These are phyloP conservation scores for Sitta europaea DNA, from an alignment of 2,113 vertebrate genomes.

Conservation along the genomic window DNA sequence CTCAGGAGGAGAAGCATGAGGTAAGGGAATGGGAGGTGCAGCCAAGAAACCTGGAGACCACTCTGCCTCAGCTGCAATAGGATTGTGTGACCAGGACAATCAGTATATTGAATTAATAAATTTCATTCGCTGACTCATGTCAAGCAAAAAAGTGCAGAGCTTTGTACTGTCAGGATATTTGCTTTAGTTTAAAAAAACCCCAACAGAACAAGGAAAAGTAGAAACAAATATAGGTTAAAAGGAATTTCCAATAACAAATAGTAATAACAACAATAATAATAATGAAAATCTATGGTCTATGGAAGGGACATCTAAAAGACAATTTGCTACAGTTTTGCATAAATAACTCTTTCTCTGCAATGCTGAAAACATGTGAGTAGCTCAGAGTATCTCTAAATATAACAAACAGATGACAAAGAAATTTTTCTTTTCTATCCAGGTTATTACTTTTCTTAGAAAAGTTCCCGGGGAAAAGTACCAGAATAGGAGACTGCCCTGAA, in stretches of 20 bases:
- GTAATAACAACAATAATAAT: background rate
- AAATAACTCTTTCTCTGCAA: background rate
- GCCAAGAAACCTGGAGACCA: background rate
- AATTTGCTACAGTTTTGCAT: background rate
- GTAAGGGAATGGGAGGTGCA: background rate
- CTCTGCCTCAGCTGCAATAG: background rate
- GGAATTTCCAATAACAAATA: background rate
- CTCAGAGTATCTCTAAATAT: background rate
- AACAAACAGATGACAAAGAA: background rate
- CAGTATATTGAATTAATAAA: background rate
- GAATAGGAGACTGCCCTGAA: background rate
- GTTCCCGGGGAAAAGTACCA: background rate
- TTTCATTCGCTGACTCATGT: background rate
- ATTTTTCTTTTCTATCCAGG: background rate
- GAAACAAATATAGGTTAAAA: background rate
- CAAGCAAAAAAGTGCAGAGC: background rate
- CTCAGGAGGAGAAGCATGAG: background rate
- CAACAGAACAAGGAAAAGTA: background rate
- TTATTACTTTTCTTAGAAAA: background rate
- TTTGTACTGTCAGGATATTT: background rate
- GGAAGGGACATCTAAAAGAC: background rate
- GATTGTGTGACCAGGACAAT: background rate
- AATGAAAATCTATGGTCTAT: background rate
- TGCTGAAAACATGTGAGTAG: background rate
- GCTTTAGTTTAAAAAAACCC: background rate